These are phyloP conservation scores for Parnassius glacialis DNA, from an alignment of 2,888 invertebrate species.

Conservation along the genomic window DNA sequence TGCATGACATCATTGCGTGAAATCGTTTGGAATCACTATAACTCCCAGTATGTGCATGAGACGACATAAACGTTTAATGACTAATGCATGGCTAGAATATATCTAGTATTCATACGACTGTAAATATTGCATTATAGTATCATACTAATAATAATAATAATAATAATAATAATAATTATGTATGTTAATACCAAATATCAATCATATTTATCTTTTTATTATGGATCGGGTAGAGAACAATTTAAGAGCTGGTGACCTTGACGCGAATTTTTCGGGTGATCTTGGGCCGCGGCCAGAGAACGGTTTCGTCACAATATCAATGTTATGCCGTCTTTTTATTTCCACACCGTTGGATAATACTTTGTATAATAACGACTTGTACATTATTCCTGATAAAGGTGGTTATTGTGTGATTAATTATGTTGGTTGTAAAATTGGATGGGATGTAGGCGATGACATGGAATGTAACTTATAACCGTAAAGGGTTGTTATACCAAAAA, in stretches of 20 bases:
- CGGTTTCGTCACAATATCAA: constrained; percentile 41
- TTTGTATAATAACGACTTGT: constrained; percentile 17
- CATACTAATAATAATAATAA: constrained; percentile 10
- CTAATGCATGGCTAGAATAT: constrained; percentile 24
- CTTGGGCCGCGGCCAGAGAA: constrained; percentile 53
- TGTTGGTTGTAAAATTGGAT: constrained; percentile 10
- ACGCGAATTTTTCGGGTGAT: constrained; percentile 15
- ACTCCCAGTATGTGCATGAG: constrained; percentile 20
- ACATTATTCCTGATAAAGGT: neutral
- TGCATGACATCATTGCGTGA: constrained; percentile 30
- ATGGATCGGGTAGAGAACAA: neutral
- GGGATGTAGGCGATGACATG: constrained; percentile 14
- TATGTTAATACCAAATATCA: constrained; percentile 22
- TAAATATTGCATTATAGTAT: neutral
- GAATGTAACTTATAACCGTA: neutral
- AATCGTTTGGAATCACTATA: constrained; percentile 14
- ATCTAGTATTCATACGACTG: too few species aligned
- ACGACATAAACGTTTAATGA: constrained; percentile 7
- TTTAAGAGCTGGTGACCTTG: constrained; percentile 21
- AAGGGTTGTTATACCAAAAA: constrained; percentile 3
- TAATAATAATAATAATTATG: constrained; percentile 6
- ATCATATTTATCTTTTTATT: constrained; percentile 7
- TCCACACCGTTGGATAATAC: constrained; percentile 21
- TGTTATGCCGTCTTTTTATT: constrained; percentile 31
- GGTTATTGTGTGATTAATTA: constrained; percentile 9